Base-by-base conservation (phyloP, 1,140 invertebrate species). In the Drosophila equinoxialis region DNA sequence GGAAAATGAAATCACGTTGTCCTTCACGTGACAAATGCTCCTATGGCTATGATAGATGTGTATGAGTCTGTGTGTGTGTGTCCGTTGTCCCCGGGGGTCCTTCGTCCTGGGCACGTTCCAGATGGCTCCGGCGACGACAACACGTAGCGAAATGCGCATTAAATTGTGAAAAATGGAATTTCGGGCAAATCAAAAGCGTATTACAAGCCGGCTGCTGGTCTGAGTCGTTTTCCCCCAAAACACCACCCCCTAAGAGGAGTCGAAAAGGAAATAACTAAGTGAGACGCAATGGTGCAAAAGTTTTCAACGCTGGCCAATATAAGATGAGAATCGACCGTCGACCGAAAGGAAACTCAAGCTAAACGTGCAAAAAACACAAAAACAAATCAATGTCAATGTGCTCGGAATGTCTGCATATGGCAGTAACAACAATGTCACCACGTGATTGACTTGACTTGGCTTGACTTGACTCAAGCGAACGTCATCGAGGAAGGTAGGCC, bases 91-190 rank as follows among this genome's bases (percentile, higher is more conserved):
- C 75, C 30, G 61, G 55, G 67, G 37, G 37, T 39, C 37, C 3
- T 39, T 11, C 3, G 37, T 63, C 71, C 70, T 45, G 71, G 64
- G 77, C 84, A 89, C 80, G 84, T 87, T 83, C 68, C 80, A 74
- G 83, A 77, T 79, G 70, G 75, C 57, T 67, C 72, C 79, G 67
- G 80, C 73, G 83, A 83, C 84, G 83, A 87, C 83, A 89, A 80
- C 84, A 87, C 84, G 84, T 87, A 89, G 77, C 84, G 68, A 89
- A 77, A 89, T 89, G 84, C 84, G 84, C 84, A 87, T 87, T 87
- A 87, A 87, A 89, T 87, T 89, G 84, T 87, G 84, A 89, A 89
- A 89, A 89, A 89, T 90, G 84, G 81, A 89, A 85, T 90, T 89
- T 79, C 60, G 71, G 81, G 78, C 85, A 90, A 89, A 89, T 89